Conservation (phyloP, 1,140 invertebrate genomes). For the Pararge aegeria region DNA sequence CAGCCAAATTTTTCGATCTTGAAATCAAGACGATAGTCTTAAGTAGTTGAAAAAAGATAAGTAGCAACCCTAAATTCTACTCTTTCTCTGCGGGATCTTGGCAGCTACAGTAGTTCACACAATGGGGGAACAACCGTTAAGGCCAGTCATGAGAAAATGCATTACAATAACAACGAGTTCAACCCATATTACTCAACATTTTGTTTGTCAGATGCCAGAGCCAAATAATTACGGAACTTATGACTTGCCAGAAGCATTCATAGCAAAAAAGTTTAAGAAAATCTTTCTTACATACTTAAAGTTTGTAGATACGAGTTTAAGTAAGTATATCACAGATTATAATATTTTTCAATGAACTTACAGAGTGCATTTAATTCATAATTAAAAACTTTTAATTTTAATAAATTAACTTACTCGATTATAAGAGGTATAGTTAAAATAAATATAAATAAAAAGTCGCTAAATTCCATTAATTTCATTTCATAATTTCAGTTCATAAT, state of each 20-base stretch:
- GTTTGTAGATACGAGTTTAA: too few species aligned
- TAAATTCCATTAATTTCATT: too few species aligned
- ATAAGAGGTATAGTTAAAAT: too few species aligned
- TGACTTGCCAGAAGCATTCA: constrained; percentile 6
- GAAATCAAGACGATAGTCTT: neutral
- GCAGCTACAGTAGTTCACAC: constrained; percentile 58
- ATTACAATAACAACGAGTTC: constrained; percentile 68
- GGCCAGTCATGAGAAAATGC: constrained; percentile 60
- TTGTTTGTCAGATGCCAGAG: constrained; percentile 40
- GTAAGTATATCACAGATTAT: too few species aligned
- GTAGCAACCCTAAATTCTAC: constrained; percentile 31
- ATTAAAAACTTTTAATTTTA: too few species aligned
- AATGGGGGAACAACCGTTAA: constrained; percentile 75
- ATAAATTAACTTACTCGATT: too few species aligned
- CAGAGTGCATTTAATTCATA: too few species aligned
- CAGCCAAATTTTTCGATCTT: neutral
- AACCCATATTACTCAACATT: constrained; percentile 56
- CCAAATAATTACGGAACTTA: constrained; percentile 45
- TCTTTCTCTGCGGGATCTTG: constrained; percentile 67
- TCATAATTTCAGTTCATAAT: too few species aligned
- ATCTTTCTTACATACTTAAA: neutral
- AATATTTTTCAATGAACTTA: too few species aligned
- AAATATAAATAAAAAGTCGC: too few species aligned
- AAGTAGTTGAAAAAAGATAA: neutral
- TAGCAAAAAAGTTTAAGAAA: neutral